Conservation (phyloP, 2,888 invertebrate species). For the Oxystoma pomonae region DNA sequence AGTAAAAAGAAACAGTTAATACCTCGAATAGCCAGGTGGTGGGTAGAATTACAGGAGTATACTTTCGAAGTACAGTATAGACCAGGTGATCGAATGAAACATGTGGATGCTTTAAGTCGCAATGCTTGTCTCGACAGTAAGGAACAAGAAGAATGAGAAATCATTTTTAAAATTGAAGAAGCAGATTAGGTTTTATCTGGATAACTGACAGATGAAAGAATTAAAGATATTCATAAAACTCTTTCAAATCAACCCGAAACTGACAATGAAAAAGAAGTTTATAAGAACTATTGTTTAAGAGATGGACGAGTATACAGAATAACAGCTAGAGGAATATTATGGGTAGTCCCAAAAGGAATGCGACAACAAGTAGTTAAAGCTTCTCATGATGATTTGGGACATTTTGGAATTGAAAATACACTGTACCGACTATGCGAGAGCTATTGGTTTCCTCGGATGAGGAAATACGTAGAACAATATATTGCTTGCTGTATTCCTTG, state of each 20-base stretch:
- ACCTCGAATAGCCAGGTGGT: conserved; percentile 29
- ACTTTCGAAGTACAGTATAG: conserved; percentile 27
- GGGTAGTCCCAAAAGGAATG: conserved; percentile 39
- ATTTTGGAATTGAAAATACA: conserved; percentile 40
- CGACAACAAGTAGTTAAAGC: conserved; percentile 26
- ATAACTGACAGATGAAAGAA: conserved; percentile 26
- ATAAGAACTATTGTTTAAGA: conserved; percentile 22
- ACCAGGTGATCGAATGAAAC: conserved; percentile 23
- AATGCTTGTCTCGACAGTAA: conserved; percentile 20
- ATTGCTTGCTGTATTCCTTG: conserved; percentile 14
- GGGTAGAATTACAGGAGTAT: conserved; percentile 26
- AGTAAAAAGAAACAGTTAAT: conserved; percentile 32
- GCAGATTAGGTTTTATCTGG: conserved; percentile 29
- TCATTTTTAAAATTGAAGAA: conserved; percentile 21
- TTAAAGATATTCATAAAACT: conserved; percentile 19
- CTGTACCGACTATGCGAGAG: conserved; percentile 28
- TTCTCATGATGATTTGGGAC: conserved; percentile 42
- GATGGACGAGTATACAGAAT: conserved; percentile 23
- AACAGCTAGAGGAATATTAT: conserved; percentile 25
- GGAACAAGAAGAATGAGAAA: conserved; percentile 5
- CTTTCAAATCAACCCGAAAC: conserved; percentile 21
- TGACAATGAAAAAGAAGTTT: conserved; percentile 18
- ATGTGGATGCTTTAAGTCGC: conserved; percentile 30
- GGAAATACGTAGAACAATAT: too few relatives aligned
- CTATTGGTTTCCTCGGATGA: conserved; percentile 25